Base-by-base conservation (phyloP, 2,888 invertebrate species). In the Trisateles emortualis region DNA sequence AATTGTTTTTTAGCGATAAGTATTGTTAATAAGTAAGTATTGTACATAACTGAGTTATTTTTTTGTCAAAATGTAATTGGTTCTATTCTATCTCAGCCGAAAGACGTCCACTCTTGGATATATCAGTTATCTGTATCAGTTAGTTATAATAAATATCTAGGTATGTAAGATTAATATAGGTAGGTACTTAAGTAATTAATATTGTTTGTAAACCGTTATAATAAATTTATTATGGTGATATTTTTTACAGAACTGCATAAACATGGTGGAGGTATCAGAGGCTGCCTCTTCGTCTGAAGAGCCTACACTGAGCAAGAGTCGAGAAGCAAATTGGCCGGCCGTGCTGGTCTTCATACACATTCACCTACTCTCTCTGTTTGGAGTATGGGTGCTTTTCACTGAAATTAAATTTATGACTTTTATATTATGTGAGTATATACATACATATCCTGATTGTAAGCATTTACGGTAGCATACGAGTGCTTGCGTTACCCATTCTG, bases 261-360 rank as follows among this genome's bases (percentile, higher is more conserved):
- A 46, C 1, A 71, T 71, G 71, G 68, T 48, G 35, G 61, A 59
- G 29, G 39, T 52, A 33, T 46, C 16, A 16, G 54, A 65, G 6
- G 53, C 45, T 2, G 26, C 24, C 11, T 35, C 62, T n/a, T 44
- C 30, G n/a, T n/a, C 45, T 3, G 53, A 47, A 29, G 52, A 54
- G 36, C 9, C 35, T 1, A 39, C 43, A 22, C 76, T 84, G 8
- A 84, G 84, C 68, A 83, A 76, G 53, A 93, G 93, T 62, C 89
- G 95, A 11, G 96, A 96, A 58, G 94, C 94, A 0, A 91, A 95
- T 74, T 97, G 97, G 97, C 94, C 95, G 0, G 90, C 94, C 11
- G 96, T 97, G 0, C 90, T 97, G 0, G 95, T 96, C 81, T 95
- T 95, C 78, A 95, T 97, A 52, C 96, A 97, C 82, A 83, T 97